Evolutionary conservation across 2,113 vertebrate species (phyloP).

Genomic region (Erpornis zantholeuca): DNA sequence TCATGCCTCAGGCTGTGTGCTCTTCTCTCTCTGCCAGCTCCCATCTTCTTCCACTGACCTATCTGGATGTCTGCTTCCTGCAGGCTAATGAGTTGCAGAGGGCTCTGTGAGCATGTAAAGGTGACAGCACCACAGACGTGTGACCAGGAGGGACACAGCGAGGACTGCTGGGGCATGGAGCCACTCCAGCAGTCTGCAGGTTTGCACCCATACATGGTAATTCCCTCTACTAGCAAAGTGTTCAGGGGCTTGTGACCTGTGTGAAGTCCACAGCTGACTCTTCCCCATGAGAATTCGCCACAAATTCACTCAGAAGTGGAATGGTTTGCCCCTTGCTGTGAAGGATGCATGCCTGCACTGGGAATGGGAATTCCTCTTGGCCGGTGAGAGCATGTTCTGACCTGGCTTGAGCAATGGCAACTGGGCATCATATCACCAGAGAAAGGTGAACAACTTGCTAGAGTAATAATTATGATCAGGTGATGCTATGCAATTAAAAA

Average conservation of each 20-base stretch:
- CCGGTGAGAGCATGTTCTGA: neutral
- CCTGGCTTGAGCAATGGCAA: neutral
- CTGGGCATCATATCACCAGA: neutral
- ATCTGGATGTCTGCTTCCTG: neutral
- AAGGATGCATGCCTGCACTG: rapidly evolving
- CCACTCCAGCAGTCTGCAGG: neutral
- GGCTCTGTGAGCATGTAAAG: neutral
- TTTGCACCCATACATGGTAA: rapidly evolving
- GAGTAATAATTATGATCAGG: neutral
- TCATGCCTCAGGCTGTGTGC: neutral
- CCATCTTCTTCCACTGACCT: neutral
- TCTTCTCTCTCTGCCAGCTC: neutral
- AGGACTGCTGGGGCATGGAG: neutral
- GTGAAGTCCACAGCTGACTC: neutral
- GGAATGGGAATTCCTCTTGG: neutral
- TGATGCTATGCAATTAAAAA: neutral
- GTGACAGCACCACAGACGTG: rapidly evolving
- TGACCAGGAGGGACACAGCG: neutral
- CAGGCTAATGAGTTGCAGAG: neutral
- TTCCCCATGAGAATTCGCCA: neutral
- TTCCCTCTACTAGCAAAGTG: neutral
- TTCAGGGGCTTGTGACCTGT: neutral
- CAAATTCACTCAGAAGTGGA: rapidly evolving
- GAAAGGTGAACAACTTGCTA: neutral
- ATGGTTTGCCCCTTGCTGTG: neutral